Percentiles rank a stretch among this genome's conserved stretches.
Conservation (phyloP, 2,797 vertebrate species). For the Anabas testudineus region DNA sequence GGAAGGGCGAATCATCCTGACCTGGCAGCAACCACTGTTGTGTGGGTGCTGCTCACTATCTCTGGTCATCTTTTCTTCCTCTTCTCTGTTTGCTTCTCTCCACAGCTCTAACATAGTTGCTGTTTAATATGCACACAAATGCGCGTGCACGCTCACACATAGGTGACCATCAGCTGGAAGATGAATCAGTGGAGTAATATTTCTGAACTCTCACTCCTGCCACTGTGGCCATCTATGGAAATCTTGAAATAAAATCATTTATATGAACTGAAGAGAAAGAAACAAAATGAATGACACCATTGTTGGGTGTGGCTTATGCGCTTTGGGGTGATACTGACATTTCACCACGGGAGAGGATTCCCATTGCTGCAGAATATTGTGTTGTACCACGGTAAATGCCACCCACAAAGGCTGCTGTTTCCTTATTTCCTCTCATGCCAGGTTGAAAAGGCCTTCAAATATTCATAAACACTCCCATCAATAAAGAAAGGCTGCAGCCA, state of each 20-base stretch:
- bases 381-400: slow-evolving; percentile 67
- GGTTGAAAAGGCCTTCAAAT: slow-evolving; percentile 75
- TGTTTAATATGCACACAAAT: slow-evolving; percentile 60
- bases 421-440: slow-evolving; percentile 60
- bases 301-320: slow-evolving; percentile 46
- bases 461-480: slow-evolving; percentile 74
- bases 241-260: slow-evolving; percentile 43
- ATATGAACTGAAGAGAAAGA: slow-evolving; percentile 26
- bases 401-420: slow-evolving; percentile 67
- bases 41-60: slow-evolving; percentile 54
- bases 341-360: slow-evolving; percentile 62
- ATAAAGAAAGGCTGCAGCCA: slow-evolving; percentile 60
- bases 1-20: slow-evolving; percentile 52
- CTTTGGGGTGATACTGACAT: slow-evolving; percentile 71
- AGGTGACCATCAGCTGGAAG: slow-evolving; percentile 63
- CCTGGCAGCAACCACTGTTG: slow-evolving; percentile 49
- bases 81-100: slow-evolving; percentile 34
- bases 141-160: slow-evolving; percentile 39
- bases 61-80: slow-evolving; percentile 44
- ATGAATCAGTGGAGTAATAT: slow-evolving; percentile 60
- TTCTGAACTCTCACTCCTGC: slow-evolving; percentile 51
- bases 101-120: slow-evolving; percentile 16
- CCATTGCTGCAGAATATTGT: slow-evolving; percentile 51
- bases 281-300: slow-evolving; percentile 24
- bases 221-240: slow-evolving; percentile 34